A percentile compares a stretch with the other conserved stretches of the same genome.
phyloP scores from a whole-genome alignment of 2,888 invertebrate genomes.

The Drosophila bunnanda region DNA sequence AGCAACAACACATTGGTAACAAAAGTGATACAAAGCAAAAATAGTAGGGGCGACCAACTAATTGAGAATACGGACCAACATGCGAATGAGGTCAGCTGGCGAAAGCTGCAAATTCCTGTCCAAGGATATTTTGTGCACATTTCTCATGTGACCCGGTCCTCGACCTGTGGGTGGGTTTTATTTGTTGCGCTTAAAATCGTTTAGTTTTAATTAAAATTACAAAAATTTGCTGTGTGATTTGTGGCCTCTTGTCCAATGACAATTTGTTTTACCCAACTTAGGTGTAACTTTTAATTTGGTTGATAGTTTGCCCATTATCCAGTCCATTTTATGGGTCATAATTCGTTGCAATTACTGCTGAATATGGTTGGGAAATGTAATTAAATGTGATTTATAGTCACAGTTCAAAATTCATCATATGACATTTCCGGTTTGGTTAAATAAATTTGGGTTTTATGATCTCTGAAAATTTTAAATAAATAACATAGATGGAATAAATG shows the following conservation, averaged over 20 bases:
- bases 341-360: constrained; percentile 10
- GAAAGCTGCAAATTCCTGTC: constrained; percentile 9
- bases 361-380: background rate
- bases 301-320: constrained; percentile 22
- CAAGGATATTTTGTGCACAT: constrained; percentile 26
- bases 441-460: background rate
- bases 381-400: constrained; percentile 9
- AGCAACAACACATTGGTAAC: constrained; percentile 15
- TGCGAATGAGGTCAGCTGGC: constrained; percentile 44
- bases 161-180: constrained; percentile 19
- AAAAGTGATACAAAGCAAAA: constrained; percentile 20
- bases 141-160: constrained; percentile 20
- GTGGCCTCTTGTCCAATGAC: constrained; percentile 44
- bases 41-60: constrained; percentile 28
- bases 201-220: constrained; percentile 53
- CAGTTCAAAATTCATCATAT: background rate
- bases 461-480: background rate
- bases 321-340: constrained; percentile 1
- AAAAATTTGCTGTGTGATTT: constrained; percentile 40
- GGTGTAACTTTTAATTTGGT: constrained; percentile 20
- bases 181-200: constrained; percentile 44
- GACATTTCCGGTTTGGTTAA: background rate
- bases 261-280: constrained; percentile 34
- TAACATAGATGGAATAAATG: background rate
- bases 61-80: constrained; percentile 46